Evolutionary conservation across 1,140 invertebrate species (phyloP).

Genomic region (Battus philenor): DNA sequence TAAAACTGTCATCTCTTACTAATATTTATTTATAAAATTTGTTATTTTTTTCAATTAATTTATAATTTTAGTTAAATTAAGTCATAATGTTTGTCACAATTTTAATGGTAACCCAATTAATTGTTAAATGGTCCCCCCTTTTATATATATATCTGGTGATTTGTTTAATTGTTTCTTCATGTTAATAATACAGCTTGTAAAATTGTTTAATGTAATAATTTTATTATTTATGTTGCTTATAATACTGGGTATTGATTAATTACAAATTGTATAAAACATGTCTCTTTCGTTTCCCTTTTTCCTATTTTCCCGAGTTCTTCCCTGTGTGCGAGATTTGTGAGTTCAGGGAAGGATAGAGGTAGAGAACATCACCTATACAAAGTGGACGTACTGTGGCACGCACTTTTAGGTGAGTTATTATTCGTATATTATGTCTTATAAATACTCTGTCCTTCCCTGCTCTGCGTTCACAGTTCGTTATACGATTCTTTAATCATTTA

Average conservation of each 20-base stretch:
- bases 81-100: too few species aligned
- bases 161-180: too few species aligned
- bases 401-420: constrained; percentile 69
- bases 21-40: constrained; percentile 10
- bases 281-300: constrained; percentile 26
- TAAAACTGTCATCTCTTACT: constrained; percentile 7
- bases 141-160: too few species aligned
- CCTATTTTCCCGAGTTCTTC: constrained; percentile 56
- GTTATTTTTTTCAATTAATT: too few species aligned
- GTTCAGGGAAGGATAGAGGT: constrained; percentile 70
- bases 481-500: constrained; percentile 11
- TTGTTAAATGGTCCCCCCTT: too few species aligned
- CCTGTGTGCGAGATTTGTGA: constrained; percentile 32
- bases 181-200: too few species aligned
- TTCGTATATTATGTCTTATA: constrained; percentile 36
- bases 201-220: constrained; percentile 18
- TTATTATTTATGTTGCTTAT: constrained; percentile 31
- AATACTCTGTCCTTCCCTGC: constrained; percentile 71
- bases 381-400: constrained; percentile 53
- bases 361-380: constrained; percentile 63
- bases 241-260: constrained; percentile 39
- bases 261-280: constrained; percentile 37
- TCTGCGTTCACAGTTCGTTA: constrained; percentile 14
- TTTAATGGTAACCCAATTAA: too few species aligned
- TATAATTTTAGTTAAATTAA: constrained; percentile 31